Base-by-base conservation (phyloP, 2,113 vertebrate species). In the Toxostoma redivivum region DNA sequence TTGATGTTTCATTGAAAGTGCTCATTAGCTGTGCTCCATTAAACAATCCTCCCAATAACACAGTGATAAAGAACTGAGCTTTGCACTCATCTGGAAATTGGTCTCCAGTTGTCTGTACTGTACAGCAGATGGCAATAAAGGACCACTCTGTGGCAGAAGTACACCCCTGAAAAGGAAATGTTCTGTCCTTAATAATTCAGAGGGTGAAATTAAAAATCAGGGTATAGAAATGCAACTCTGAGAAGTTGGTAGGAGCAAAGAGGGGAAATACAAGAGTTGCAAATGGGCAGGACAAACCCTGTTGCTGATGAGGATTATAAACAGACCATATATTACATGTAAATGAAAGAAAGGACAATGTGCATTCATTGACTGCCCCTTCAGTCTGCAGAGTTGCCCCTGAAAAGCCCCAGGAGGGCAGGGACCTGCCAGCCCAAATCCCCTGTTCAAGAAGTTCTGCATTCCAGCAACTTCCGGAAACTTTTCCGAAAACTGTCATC, bases 401-500 rank as follows among this genome's bases (percentile, higher is more conserved):
- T 19, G 44, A 20, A 74, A 71, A 88, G 45, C 67, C 15, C 3
- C 0, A 3, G 54, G 35, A 88, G 20, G 35, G 33, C 28, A 69
- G 45, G 48, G 38, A 40, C 27, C 38, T 40, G 35, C 0, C 14
- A 70, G 24, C 15, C 72, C 25, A 12, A 12, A 7, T 1, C 18
- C 12, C 2, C 14, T 20, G 33, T 27, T 94, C 97, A 99, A n/a
- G 98, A 95, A 22, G 98, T 90, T 87, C 97, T 97, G 94, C 99
- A 99, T 51, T 98, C 98, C 90, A 98, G 65, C 96, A 99, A 96
- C 86, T 98, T 98, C 72, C 97, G 97, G 92, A 99, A 99, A 22
- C 98, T 99, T 54, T 99, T 99, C 80, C 98, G 97, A 86, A 99
- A 99, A 25, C 97, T 98, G 95, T 99, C 98, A 5, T 99, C 99